phyloP scores from a whole-genome alignment of 2,797 vertebrate genomes.

The Lagodon rhomboides region DNA sequence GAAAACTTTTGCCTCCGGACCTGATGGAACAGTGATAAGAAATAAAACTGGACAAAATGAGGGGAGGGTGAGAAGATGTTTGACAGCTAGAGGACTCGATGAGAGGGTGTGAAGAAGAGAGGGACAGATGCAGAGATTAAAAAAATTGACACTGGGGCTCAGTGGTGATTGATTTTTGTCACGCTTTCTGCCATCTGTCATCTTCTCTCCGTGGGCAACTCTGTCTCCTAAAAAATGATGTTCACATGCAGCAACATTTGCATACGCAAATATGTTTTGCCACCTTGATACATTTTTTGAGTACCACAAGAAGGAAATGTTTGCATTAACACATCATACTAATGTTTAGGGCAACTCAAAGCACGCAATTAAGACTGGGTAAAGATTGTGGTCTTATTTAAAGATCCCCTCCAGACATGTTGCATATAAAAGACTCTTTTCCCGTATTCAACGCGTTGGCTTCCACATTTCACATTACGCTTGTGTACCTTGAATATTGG shows the following conservation, averaged over 20 bases:
- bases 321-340: not conserved
- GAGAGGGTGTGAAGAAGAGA: constrained; percentile 15
- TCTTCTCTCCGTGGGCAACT: not conserved
- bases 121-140: not conserved
- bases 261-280: not conserved
- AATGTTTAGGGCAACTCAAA: not conserved
- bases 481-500: too few species aligned
- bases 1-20: not conserved
- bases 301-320: not conserved
- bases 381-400: not conserved
- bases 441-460: too few species aligned
- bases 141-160: not conserved
- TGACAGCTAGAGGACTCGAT: constrained; percentile 11
- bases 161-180: constrained; percentile 28
- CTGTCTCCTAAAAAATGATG: not conserved
- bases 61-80: not conserved
- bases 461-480: too few species aligned
- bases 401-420: too few species aligned
- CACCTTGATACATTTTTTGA: not conserved
- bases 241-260: constrained; percentile 11
- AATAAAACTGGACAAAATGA: not conserved
- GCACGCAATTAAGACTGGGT: not conserved
- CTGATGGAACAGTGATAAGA: constrained; percentile 11
- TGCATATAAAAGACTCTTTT: too few species aligned
- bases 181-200: not conserved